Percentiles rank a stretch among this genome's conserved stretches.
These are phyloP conservation scores for Formicarius rufipectus DNA, from an alignment of 2,113 vertebrate genomes.

Conservation along the genomic window DNA sequence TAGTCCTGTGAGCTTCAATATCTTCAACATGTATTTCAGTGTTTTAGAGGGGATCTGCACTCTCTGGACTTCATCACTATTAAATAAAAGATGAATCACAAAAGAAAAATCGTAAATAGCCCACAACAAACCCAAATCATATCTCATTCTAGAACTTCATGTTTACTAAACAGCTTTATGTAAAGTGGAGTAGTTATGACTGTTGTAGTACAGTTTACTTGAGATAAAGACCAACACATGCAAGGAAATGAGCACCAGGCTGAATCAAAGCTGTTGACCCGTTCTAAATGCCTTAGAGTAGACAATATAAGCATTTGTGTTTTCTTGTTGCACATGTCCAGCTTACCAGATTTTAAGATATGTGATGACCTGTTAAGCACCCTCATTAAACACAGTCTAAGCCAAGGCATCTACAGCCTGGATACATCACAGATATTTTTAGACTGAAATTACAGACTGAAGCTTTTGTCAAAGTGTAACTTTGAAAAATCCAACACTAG, in stretches of 20 bases:
- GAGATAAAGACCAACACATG: not conserved
- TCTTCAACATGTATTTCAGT: accelerated
- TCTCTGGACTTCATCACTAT: not conserved
- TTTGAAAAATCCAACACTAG: not conserved
- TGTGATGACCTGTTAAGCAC: not conserved
- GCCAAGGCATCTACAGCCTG: not conserved
- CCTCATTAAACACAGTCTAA: not conserved
- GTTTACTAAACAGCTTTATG: not conserved
- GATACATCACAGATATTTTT: not conserved
- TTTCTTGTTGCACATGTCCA: not conserved
- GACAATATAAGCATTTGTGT: not conserved
- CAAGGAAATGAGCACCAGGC: not conserved
- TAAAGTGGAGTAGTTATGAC: not conserved
- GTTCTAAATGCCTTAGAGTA: not conserved
- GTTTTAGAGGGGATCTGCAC: not conserved
- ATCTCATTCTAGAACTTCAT: not conserved
- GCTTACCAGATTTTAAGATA: not conserved
- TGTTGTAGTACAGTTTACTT: not conserved
- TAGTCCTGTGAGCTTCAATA: not conserved
- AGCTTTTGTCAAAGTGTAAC: not conserved
- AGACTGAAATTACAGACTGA: not conserved
- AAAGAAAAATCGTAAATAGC: not conserved
- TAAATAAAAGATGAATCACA: not conserved
- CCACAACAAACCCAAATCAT: accelerated
- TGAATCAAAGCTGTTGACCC: not conserved